Percentiles rank a stretch among this genome's conserved stretches.
Conservation (phyloP, 2,797 vertebrate genomes). For the Pseudocheirus occidentalis region DNA sequence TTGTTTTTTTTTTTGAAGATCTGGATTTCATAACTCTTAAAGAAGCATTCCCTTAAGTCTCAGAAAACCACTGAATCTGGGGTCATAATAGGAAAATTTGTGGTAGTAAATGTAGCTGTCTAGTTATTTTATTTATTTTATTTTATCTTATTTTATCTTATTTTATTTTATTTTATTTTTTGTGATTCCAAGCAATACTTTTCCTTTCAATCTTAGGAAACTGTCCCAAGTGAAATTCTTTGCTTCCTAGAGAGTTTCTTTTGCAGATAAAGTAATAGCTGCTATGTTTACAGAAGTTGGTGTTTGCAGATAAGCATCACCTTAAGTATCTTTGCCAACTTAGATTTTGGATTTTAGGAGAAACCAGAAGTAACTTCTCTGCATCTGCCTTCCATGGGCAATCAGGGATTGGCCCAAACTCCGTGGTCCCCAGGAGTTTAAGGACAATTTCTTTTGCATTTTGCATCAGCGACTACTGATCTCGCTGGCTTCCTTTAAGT, state of each 20-base stretch:
- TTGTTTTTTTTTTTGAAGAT: neutral
- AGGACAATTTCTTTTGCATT: neutral
- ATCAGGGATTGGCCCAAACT: neutral
- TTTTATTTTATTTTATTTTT: no score
- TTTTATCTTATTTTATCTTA: no score
- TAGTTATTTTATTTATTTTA: slow-evolving; percentile 4
- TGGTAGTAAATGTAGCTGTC: neutral
- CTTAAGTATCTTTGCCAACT: slow-evolving; percentile 16
- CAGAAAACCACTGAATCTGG: slow-evolving; percentile 13
- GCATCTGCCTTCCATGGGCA: neutral
- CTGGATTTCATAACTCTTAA: neutral
- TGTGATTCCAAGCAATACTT: slow-evolving; percentile 34
- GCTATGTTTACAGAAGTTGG: neutral
- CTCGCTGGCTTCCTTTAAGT: neutral
- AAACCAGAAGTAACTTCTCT: neutral
- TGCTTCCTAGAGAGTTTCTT: slow-evolving; percentile 28
- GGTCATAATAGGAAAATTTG: slow-evolving; percentile 2
- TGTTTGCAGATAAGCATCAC: slow-evolving; percentile 2
- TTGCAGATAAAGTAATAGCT: slow-evolving; percentile 7
- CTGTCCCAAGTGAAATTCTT: neutral
- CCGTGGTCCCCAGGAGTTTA: slow-evolving; percentile 31
- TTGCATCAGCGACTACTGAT: neutral
- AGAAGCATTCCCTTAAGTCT: slow-evolving; percentile 1
- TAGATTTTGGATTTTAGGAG: neutral
- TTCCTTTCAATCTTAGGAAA: slow-evolving; percentile 41